Percentiles rank a stretch among this genome's conserved stretches.
phyloP scores from a whole-genome alignment of 2,888 invertebrate species.

The Sphaerophoria rueppellii region DNA sequence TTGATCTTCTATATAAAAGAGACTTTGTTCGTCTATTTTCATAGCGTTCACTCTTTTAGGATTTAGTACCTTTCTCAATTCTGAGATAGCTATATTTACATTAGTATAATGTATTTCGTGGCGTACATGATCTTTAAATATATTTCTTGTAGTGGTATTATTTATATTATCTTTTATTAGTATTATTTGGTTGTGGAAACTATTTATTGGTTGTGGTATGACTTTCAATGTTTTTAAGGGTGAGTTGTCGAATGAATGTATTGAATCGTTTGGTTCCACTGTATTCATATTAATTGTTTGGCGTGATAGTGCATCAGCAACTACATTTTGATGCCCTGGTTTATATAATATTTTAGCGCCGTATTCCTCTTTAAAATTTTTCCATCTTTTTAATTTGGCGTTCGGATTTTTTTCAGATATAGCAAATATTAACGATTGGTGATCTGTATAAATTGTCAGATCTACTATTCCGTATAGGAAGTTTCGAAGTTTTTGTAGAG shows the following conservation, averaged over 20 bases:
- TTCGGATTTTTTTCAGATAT: constrained; percentile 70
- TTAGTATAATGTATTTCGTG: constrained; percentile 10
- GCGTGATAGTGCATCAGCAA: constrained; percentile 60
- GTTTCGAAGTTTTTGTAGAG: constrained; percentile 39
- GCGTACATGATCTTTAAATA: constrained; percentile 2
- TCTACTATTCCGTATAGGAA: constrained; percentile 31
- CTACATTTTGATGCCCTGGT: constrained; percentile 78
- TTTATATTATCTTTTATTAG: too few relatives aligned
- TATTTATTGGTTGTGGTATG: constrained; percentile 10
- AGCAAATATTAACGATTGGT: constrained; percentile 48
- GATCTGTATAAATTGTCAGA: constrained; percentile 1
- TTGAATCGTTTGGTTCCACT: constrained; percentile 9
- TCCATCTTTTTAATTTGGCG: constrained; percentile 62
- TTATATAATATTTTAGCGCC: constrained; percentile 76
- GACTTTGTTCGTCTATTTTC: constrained; percentile 24
- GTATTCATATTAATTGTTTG: constrained; percentile 16
- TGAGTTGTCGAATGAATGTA: constrained; percentile 19
- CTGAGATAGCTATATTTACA: constrained; percentile 1
- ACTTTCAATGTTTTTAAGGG: constrained; percentile 5
- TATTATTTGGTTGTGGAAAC: background rate
- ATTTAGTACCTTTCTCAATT: constrained; percentile 11
- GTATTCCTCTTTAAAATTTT: constrained; percentile 53
- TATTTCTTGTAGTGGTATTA: too few relatives aligned
- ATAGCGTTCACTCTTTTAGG: constrained; percentile 11
- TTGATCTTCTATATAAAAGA: too few relatives aligned